phyloP scores from a whole-genome alignment of 2,888 invertebrate genomes.

The Morinoia aosen region DNA sequence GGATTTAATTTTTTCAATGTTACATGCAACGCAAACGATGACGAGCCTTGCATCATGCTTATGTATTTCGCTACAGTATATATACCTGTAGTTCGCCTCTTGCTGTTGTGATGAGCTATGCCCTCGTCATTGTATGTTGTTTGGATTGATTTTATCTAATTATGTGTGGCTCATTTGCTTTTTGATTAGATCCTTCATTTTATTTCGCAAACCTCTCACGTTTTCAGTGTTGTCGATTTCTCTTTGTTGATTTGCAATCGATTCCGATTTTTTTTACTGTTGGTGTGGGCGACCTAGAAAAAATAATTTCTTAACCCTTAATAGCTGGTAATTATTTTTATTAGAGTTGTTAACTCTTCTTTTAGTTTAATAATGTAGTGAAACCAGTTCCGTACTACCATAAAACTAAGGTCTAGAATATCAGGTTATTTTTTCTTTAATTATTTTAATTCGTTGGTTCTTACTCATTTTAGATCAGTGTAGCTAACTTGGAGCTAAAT shows the following conservation, averaged over 20 bases:
- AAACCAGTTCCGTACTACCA: background rate
- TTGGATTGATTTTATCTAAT: background rate
- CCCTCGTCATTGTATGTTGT: background rate
- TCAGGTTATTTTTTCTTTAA: background rate
- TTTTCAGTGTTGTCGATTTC: background rate
- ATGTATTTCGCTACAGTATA: background rate
- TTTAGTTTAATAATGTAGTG: background rate
- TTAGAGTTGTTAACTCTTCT: background rate
- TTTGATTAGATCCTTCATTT: background rate
- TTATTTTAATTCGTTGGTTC: background rate
- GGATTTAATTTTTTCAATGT: background rate
- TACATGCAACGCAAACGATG: background rate
- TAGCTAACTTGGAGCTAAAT: background rate
- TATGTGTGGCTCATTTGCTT: background rate
- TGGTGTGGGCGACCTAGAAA: background rate
- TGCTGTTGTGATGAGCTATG: background rate
- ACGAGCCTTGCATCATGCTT: background rate
- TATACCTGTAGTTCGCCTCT: background rate
- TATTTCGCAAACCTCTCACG: background rate
- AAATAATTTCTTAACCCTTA: background rate
- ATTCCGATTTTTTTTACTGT: background rate
- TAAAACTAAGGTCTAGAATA: background rate
- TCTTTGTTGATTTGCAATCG: background rate
- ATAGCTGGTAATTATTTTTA: background rate
- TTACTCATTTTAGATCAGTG: background rate